Conservation (phyloP, 35 echinoderm and acorn worm species). For the Ophioderma brevispina region DNA sequence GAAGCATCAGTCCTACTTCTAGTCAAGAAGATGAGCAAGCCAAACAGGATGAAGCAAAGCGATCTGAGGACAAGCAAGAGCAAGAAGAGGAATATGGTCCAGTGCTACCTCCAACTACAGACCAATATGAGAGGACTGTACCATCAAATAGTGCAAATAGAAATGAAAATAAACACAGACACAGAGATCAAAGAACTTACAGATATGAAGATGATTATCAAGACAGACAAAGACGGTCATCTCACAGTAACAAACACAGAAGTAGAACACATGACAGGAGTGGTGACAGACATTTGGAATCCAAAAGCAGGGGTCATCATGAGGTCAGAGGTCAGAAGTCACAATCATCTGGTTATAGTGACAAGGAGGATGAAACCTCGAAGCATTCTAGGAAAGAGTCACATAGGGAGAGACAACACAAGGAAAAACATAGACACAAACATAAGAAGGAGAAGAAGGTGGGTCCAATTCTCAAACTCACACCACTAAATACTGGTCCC, state of each 20-base stretch:
- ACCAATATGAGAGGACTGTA: too few species aligned
- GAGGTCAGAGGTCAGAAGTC: neutral
- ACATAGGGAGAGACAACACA: neutral
- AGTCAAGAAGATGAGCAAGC: too few species aligned
- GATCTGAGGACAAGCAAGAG: neutral
- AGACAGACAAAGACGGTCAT: neutral
- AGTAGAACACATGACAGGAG: neutral
- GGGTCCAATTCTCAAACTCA: too few species aligned
- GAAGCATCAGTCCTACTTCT: too few species aligned
- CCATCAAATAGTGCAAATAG: neutral
- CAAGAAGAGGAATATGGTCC: neutral
- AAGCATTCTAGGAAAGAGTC: neutral
- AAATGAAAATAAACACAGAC: neutral
- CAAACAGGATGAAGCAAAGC: too few species aligned
- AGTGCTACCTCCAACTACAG: neutral
- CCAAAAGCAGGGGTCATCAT: neutral
- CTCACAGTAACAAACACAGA: neutral
- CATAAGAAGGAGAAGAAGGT: neutral
- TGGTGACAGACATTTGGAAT: neutral
- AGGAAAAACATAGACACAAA: neutral
- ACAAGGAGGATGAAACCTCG: neutral
- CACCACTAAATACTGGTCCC: too few species aligned
- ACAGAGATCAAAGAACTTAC: neutral
- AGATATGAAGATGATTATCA: neutral
- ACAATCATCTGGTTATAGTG: neutral